Conservation (phyloP, 2,113 vertebrate genomes). For the Amblyornis subalaris region DNA sequence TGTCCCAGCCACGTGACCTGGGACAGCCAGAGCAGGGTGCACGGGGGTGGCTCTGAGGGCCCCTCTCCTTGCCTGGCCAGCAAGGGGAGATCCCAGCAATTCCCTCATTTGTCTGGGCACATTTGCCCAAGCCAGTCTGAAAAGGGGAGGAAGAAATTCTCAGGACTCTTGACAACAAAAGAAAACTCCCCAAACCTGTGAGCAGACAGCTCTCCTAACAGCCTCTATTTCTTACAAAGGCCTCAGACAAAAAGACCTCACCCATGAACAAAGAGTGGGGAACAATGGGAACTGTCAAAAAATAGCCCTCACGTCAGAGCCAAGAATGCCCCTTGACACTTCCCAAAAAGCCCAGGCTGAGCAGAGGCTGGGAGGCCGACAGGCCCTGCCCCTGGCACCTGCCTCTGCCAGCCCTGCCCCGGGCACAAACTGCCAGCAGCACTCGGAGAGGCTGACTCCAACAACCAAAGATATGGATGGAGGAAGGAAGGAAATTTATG, state of each 20-base stretch:
- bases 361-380: background rate
- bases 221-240: conserved; percentile 1
- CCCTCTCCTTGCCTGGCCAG: background rate
- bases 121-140: background rate
- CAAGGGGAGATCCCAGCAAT: background rate
- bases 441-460: background rate
- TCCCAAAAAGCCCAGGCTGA: background rate
- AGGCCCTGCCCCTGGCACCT: background rate
- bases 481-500: background rate
- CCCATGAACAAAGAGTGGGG: background rate
- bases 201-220: background rate
- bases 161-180: background rate
- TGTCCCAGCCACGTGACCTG: background rate
- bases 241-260: conserved; percentile 2
- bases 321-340: background rate
- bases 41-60: background rate
- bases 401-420: background rate
- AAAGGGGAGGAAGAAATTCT: background rate
- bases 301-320: conserved; percentile 1
- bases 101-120: background rate
- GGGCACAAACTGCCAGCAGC: background rate
- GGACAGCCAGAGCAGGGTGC: background rate
- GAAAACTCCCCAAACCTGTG: background rate
- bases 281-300: conserved; percentile 35
- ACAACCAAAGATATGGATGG: background rate